Base-by-base conservation (phyloP, 2,888 invertebrate genomes). In the Yponomeuta evonymella region DNA sequence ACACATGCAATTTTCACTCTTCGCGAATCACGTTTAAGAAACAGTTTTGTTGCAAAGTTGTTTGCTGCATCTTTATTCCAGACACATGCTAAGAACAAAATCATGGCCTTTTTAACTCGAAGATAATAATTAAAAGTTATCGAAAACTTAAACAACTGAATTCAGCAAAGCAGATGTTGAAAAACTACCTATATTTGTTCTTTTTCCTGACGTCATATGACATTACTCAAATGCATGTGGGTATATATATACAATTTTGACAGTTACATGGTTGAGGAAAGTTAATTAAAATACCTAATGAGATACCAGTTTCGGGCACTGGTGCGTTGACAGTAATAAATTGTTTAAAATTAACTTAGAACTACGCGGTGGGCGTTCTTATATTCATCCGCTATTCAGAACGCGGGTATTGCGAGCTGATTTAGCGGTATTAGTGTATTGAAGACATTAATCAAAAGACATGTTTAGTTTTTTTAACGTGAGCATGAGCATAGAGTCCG, bases 211-310 rank as follows among this genome's bases (percentile, higher is more conserved):
- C 11, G 23, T 68, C 12, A 23, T 23, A 36, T 36, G 15, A 63
- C 43, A 70, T 70, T 29, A 48, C 48, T 70, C 65, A 48, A 33
- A 65, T 48, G 48, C 64, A 29, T 8, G 11, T 23, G n/a, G 64
- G 15, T 48, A 83, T 85, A 79, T 84, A 79, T 87, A 82, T 79
- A 23, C 23, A 85, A 80, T 84, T 86, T 84, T 87, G 86, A 86
- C 83, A 80, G 79, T 73, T 77, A 87, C 85, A 85, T 82, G 82
- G 77, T 76, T 81, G 81, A 82, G 81, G 84, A 87, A 88, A 86
- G 86, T 85, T 88, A 88, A 90, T 90, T 90, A 90, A 89, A 90
- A 89, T 90, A 90, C 85, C 87, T 88, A 90, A 90, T 90, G 88
- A 88, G 86, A 82, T 81, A 81, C 81, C 79, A 80, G 81, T 81